These are phyloP conservation scores for Formica exsecta DNA, from an alignment of 1,140 invertebrate species.

Conservation along the genomic window DNA sequence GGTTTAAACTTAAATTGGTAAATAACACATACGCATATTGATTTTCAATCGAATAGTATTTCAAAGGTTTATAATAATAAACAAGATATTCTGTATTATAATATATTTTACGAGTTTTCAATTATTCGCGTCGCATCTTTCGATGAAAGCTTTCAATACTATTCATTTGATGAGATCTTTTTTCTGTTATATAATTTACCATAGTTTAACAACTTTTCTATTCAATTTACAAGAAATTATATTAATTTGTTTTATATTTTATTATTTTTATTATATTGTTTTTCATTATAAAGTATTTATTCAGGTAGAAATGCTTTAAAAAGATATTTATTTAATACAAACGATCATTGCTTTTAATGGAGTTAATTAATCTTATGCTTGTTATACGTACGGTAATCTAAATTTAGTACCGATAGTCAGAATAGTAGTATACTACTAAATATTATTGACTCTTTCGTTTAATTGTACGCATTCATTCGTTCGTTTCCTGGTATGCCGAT, in stretches of 20 bases:
- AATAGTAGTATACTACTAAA: too few species aligned
- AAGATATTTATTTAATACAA: background rate
- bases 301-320: background rate
- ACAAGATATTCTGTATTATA: background rate
- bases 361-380: background rate
- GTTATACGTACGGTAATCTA: background rate
- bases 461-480: too few species aligned
- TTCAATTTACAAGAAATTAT: background rate
- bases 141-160: background rate
- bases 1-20: conserved; percentile 16
- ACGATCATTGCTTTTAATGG: background rate
- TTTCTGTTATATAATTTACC: background rate
- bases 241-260: background rate
- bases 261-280: background rate
- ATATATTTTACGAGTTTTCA: background rate
- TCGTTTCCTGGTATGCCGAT: too few species aligned
- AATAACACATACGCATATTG: conserved; percentile 58
- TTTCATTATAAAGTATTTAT: background rate
- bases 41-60: conserved; percentile 43
- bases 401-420: background rate
- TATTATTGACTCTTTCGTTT: too few species aligned
- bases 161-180: background rate
- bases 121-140: background rate
- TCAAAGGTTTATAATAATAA: conserved; percentile 26
- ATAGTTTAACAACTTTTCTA: background rate